Conservation (phyloP, 2,888 invertebrate species). For the Cephus pulcher region DNA sequence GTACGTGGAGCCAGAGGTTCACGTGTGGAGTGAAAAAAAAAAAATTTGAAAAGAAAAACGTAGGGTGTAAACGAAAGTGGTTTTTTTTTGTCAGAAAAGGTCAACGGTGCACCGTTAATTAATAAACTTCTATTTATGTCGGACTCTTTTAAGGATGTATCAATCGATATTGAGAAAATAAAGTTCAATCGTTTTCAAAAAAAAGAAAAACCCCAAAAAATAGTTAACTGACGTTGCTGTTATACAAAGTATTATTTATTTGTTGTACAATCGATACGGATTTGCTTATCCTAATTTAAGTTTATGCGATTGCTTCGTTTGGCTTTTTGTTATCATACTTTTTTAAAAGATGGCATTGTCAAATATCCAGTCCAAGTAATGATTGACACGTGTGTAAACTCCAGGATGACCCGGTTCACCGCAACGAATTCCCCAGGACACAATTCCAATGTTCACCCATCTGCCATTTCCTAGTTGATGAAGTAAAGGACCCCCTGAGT, state of each 20-base stretch:
- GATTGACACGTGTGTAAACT: slow-evolving; percentile 80
- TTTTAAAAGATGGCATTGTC: slow-evolving; percentile 69
- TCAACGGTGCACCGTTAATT: slow-evolving; percentile 10
- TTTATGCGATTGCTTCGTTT: too few species aligned
- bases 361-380: slow-evolving; percentile 79
- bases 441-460: slow-evolving; percentile 84
- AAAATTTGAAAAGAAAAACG: too few species aligned
- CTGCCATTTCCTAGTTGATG: slow-evolving; percentile 79
- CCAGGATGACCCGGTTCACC: slow-evolving; percentile 82
- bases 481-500: slow-evolving; percentile 87
- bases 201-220: background rate
- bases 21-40: too few species aligned
- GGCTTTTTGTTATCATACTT: background rate
- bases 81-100: background rate
- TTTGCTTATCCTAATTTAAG: too few species aligned
- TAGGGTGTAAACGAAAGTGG: too few species aligned
- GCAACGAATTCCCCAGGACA: slow-evolving; percentile 88
- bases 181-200: slow-evolving; percentile 56
- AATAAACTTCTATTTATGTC: slow-evolving; percentile 44
- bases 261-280: too few species aligned
- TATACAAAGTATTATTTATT: too few species aligned
- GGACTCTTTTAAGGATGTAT: slow-evolving; percentile 49
- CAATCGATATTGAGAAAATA: slow-evolving; percentile 54
- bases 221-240: too few species aligned
- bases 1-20: background rate